A percentile compares a stretch with the other conserved stretches of the same genome.
These are phyloP conservation scores for Orius laevigatus DNA, from an alignment of 1,140 invertebrate species.

Conservation along the genomic window DNA sequence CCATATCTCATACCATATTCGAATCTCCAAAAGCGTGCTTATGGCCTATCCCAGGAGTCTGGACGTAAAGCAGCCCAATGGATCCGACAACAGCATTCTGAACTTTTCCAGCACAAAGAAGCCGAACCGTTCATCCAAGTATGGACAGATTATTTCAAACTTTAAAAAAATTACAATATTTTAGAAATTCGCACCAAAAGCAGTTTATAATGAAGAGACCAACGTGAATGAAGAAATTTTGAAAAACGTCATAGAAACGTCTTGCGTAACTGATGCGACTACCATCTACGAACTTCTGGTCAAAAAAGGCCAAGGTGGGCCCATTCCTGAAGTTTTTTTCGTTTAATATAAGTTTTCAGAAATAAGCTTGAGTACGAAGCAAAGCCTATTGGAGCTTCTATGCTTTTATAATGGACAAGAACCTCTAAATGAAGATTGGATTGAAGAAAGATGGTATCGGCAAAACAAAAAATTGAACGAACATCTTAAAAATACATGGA, in stretches of 20 bases:
- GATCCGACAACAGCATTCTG: conserved; percentile 57
- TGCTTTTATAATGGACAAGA: conserved; percentile 66
- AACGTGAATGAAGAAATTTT: conserved; percentile 47
- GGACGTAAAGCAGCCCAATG: conserved; percentile 74
- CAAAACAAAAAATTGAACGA: conserved; percentile 27
- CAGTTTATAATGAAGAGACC: conserved; percentile 48
- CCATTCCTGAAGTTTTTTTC: conserved; percentile 3
- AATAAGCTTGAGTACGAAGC: conserved; percentile 41
- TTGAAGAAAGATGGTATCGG: conserved; percentile 63
- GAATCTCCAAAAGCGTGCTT: conserved; percentile 51
- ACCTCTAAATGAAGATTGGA: conserved; percentile 40
- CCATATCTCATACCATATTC: conserved; percentile 70
- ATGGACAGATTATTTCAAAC: conserved; percentile 1
- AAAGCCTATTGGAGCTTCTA: conserved; percentile 60
- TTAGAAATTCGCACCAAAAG: conserved; percentile 50
- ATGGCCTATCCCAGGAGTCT: conserved; percentile 64
- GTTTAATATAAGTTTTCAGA: too few relatives aligned
- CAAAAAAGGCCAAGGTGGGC: conserved; percentile 34
- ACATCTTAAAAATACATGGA: conserved; percentile 49
- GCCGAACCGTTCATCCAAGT: conserved; percentile 47
- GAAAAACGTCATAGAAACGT: conserved; percentile 43
- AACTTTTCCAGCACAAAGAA: conserved; percentile 52
- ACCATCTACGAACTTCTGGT: conserved; percentile 54
- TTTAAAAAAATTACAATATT: conserved; percentile 3
- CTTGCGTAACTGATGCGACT: conserved; percentile 47